Percentiles rank a stretch among this genome's conserved stretches.
Evolutionary conservation across 2,888 invertebrate genomes (phyloP).

Genomic region (Allygus modestus): DNA sequence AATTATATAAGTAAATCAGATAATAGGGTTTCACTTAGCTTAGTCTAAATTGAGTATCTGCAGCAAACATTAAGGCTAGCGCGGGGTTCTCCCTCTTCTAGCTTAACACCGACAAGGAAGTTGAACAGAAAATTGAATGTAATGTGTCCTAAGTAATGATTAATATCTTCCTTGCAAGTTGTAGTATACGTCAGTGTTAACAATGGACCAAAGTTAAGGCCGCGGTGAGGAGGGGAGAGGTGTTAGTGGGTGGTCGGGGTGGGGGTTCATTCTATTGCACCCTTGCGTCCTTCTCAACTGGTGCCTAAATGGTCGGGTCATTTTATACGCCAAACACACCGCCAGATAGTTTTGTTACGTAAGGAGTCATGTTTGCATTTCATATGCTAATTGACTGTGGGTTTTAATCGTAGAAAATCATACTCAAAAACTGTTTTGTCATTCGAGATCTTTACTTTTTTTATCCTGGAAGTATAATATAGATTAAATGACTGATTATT

Average conservation of each 20-base stretch:
- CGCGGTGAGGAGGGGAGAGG: not conserved
- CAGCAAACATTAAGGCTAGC: not conserved
- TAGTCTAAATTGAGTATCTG: too few relatives aligned
- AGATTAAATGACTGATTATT: too few relatives aligned
- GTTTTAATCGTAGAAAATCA: too few relatives aligned
- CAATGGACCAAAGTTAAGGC: conserved; percentile 52
- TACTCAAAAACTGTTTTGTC: too few relatives aligned
- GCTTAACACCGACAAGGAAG: conserved; percentile 24
- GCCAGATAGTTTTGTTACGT: not conserved
- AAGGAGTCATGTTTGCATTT: not conserved
- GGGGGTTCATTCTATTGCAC: conserved; percentile 21
- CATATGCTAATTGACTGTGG: too few relatives aligned
- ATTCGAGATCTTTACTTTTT: too few relatives aligned
- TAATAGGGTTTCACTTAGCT: too few relatives aligned
- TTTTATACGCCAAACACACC: conserved; percentile 3
- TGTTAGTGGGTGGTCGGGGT: not conserved
- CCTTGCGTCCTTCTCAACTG: conserved; percentile 12
- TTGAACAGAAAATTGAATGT: conserved; percentile 20
- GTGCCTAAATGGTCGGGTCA: conserved; percentile 23
- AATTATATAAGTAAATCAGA: too few relatives aligned
- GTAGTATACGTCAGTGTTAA: conserved; percentile 29
- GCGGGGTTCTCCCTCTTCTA: not conserved
- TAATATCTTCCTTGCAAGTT: conserved; percentile 47
- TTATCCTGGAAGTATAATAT: too few relatives aligned
- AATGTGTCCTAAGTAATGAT: conserved; percentile 37